phyloP scores from a whole-genome alignment of 2,888 invertebrate species.

The Orthonychiurus folsomi region DNA sequence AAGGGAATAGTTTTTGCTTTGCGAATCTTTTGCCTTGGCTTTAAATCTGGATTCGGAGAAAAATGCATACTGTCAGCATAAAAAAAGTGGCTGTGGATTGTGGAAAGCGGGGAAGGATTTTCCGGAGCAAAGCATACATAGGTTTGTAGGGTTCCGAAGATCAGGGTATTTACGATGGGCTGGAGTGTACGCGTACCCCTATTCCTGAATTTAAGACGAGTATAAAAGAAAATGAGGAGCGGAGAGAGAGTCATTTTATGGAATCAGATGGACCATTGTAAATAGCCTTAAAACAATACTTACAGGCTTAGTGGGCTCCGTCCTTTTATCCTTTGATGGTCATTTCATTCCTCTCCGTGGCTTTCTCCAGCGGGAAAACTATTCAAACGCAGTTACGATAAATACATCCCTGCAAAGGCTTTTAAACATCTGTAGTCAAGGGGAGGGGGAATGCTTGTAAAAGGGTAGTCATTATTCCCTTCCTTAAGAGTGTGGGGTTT shows the following conservation, averaged over 20 bases:
- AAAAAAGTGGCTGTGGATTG: background rate
- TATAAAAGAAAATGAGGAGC: conserved; percentile 9
- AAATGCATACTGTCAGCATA: background rate
- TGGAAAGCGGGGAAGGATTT: background rate
- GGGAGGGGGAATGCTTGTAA: too few species aligned
- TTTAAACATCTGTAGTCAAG: background rate
- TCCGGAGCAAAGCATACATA: background rate
- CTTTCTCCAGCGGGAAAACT: background rate
- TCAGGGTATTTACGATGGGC: conserved; percentile 1
- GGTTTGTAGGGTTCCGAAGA: background rate
- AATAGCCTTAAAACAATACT: conserved; percentile 2
- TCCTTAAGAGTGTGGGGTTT: too few species aligned
- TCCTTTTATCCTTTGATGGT: background rate
- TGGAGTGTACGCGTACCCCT: background rate
- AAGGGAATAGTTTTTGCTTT: too few species aligned
- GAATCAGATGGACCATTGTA: conserved; percentile 10
- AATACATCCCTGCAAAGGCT: background rate
- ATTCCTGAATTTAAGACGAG: conserved; percentile 6
- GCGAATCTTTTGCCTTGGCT: background rate
- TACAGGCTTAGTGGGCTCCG: background rate
- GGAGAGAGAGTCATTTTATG: conserved; percentile 9
- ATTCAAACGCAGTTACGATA: background rate
- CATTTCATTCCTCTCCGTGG: background rate
- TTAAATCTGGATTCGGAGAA: conserved; percentile 1
- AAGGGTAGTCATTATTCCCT: too few species aligned